Conservation (phyloP, 2,888 invertebrate species). For the Ormyrus rosae region DNA sequence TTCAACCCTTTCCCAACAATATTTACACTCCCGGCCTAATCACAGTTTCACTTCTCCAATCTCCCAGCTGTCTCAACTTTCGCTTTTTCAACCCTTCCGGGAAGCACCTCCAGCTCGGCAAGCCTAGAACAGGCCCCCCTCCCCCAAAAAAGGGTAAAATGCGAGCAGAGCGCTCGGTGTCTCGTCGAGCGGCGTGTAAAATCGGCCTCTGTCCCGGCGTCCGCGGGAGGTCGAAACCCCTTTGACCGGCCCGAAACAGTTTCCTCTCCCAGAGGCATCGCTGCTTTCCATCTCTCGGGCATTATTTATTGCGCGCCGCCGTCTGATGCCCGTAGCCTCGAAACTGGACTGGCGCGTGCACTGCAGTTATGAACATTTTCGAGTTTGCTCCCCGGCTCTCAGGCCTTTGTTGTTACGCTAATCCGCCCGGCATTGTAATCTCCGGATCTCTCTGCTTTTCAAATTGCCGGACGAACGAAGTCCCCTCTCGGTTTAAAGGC, state of each 20-base stretch:
- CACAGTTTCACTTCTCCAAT: neutral
- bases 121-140: too few species aligned
- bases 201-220: neutral
- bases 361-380: slow-evolving; percentile 18
- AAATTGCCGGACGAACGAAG: too few species aligned
- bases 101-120: too few species aligned
- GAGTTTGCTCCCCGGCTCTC: neutral
- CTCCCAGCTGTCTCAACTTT: slow-evolving; percentile 26
- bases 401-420: too few species aligned
- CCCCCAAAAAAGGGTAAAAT: neutral
- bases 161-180: neutral
- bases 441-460: too few species aligned
- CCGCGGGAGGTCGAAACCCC: slow-evolving; percentile 3
- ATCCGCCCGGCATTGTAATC: too few species aligned
- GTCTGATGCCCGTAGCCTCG: neutral
- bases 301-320: slow-evolving; percentile 27
- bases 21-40: neutral
- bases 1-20: neutral
- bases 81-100: neutral
- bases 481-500: too few species aligned
- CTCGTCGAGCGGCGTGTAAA: slow-evolving; percentile 1
- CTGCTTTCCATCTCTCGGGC: neutral
- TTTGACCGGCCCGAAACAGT: neutral
- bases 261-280: neutral
- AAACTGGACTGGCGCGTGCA: slow-evolving; percentile 26